Evolutionary conservation across 2,113 vertebrate species (phyloP), one percentile per base, ranked within the genome.

Genomic region (Aleadryas rufinucha): DNA sequence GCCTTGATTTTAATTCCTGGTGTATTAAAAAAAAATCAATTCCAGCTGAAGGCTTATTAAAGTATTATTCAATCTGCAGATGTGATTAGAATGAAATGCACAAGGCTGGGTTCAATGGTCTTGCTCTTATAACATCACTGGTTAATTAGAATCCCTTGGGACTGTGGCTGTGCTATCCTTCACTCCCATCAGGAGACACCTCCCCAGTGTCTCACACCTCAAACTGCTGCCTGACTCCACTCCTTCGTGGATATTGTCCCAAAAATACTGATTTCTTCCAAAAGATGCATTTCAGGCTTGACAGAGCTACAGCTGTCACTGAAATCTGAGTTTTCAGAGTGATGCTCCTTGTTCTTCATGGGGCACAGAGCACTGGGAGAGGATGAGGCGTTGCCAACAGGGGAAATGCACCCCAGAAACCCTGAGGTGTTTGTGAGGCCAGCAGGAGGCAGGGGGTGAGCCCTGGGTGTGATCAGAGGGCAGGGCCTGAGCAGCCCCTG

Each of bases 51-150:
- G 41, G 33, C 70, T 95, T 91, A 90, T 95, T 91, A 85, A 93
- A 89, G 84, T 89, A 85, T 92, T 96, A 75, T 87, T 96, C 74
- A 81, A 42, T 89, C 92, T 81, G 39, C 74, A 91, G 84, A 95
- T 96, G 56, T 90, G 84, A 91, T 95, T 95, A 87, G 54, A 91
- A 65, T 53, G 60, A 79, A 95, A 77, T 37, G 49, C 35, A 82
- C 21, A n/a, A 86, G 44, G 35, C 56, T 68, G 28, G 26, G 60
- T 87, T 83, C 81, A 90, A 94, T 93, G 60, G 59, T 19, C 81
- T 72, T 89, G 70, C 64, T 85, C 57, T 91, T 20, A 9, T 84
- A 75, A 65, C 54, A 60, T 11, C 89, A 87, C 39, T 63, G 90
- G 42, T 57, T 90, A 61, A 78, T 84, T 60, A 87, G 63, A 85